Percentiles rank a stretch among this genome's conserved stretches.
phyloP scores from a whole-genome alignment of 2,888 invertebrate species.

The Tridacna gigas region DNA sequence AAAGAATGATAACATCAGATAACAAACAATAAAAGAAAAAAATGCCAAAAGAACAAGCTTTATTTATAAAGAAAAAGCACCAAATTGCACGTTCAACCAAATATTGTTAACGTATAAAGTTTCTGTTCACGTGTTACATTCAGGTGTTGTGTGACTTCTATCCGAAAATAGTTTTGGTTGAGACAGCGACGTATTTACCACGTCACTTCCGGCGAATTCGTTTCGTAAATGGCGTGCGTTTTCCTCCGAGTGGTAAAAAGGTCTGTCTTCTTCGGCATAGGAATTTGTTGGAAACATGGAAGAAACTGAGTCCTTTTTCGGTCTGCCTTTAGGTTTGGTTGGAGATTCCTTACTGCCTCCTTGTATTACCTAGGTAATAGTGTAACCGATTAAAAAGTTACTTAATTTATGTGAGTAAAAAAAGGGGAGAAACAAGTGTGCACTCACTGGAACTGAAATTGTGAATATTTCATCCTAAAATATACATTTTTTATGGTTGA shows the following conservation, averaged over 20 bases:
- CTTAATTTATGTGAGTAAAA: too few relatives aligned
- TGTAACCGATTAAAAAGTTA: too few relatives aligned
- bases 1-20: too few relatives aligned
- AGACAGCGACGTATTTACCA: neutral
- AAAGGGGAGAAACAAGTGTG: too few relatives aligned
- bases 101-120: neutral
- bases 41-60: too few relatives aligned
- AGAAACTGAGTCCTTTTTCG: conserved; percentile 77
- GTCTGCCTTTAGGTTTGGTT: conserved; percentile 85
- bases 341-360: conserved; percentile 83
- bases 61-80: too few relatives aligned
- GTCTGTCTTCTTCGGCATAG: neutral
- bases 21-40: too few relatives aligned
- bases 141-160: neutral
- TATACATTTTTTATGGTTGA: too few relatives aligned
- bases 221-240: neutral
- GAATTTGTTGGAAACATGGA: neutral
- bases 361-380: conserved; percentile 80
- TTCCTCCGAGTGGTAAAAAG: neutral
- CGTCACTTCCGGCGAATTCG: conserved; percentile 2
- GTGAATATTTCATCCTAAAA: too few relatives aligned
- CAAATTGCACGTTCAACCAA: too few relatives aligned
- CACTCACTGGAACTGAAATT: too few relatives aligned
- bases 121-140: conserved; percentile 3
- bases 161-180: neutral